Conservation (phyloP, 2,888 invertebrate genomes). For the Meandrusa payeni region DNA sequence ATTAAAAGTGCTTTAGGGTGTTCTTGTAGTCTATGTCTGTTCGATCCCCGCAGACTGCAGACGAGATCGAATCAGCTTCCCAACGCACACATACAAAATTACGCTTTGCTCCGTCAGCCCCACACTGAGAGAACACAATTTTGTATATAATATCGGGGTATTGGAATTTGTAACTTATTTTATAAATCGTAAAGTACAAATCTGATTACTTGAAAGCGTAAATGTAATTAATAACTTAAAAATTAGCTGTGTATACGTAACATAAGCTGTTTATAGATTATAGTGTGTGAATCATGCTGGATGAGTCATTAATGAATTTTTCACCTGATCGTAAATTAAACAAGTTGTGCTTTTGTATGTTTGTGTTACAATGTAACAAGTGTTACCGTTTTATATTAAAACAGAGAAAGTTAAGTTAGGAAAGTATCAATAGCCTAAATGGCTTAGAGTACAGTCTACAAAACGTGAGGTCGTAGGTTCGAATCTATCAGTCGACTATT, state of each 20-base stretch:
- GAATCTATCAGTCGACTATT: too few relatives aligned
- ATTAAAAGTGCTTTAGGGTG: conserved; percentile 15
- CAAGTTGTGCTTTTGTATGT: too few relatives aligned
- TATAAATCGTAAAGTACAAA: not conserved
- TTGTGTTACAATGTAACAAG: too few relatives aligned
- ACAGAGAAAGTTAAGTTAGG: too few relatives aligned
- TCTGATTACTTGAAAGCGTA: not conserved
- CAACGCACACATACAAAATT: conserved; percentile 25
- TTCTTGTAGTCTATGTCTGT: conserved; percentile 24
- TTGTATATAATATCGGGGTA: not conserved
- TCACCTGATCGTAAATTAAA: conserved; percentile 3
- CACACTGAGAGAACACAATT: not conserved
- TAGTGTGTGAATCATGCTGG: conserved; percentile 6
- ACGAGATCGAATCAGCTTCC: conserved; percentile 43
- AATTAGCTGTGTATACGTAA: conserved; percentile 8
- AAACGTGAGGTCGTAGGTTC: too few relatives aligned
- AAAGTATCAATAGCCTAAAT: too few relatives aligned
- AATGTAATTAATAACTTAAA: not conserved
- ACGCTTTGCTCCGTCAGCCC: conserved; percentile 1
- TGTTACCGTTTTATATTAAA: too few relatives aligned
- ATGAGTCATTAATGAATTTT: conserved; percentile 16
- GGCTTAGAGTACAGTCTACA: too few relatives aligned
- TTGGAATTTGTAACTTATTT: not conserved
- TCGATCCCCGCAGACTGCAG: conserved; percentile 27
- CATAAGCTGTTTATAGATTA: conserved; percentile 10